A percentile compares a stretch with the other conserved stretches of the same genome.
Conservation (phyloP, 2,797 vertebrate species). For the Danionella dracula region DNA sequence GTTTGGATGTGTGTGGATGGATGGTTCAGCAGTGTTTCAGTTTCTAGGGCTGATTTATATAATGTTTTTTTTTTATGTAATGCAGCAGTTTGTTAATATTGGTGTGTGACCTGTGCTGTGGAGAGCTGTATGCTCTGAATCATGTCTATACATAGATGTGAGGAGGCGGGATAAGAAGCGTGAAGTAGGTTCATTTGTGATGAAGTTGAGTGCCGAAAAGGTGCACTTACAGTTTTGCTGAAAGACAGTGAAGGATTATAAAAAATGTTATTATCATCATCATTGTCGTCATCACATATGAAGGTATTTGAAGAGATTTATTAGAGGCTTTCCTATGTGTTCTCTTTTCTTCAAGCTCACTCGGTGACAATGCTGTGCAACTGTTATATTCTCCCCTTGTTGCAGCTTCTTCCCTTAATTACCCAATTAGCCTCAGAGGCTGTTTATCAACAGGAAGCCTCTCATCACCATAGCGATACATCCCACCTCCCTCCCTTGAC, state of each 20-base stretch:
- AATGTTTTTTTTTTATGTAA: conserved; percentile 47
- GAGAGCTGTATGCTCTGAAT: conserved; percentile 43
- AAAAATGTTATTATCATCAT: neutral
- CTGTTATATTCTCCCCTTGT: neutral
- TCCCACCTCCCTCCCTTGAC: conserved; percentile 55
- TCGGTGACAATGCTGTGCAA: neutral
- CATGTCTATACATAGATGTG: conserved; percentile 50
- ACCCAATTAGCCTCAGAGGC: conserved; percentile 58
- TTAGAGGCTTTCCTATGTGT: too few species aligned
- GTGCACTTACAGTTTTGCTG: neutral
- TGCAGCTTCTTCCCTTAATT: conserved; percentile 50
- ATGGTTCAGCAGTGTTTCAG: conserved; percentile 9
- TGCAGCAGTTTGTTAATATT: conserved; percentile 1
- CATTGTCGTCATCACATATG: too few species aligned
- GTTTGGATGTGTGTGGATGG: neutral
- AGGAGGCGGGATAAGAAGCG: conserved; percentile 35
- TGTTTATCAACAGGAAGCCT: conserved; percentile 69
- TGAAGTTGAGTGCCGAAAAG: conserved; percentile 7
- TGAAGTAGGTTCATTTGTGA: neutral
- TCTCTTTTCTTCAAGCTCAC: neutral
- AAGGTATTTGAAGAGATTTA: too few species aligned
- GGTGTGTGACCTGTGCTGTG: conserved; percentile 30
- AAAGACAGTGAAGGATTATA: neutral
- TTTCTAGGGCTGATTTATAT: conserved; percentile 18
- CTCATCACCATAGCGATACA: conserved; percentile 43